These are phyloP conservation scores for Pogoniulus pusillus DNA, from an alignment of 2,797 vertebrate species.

Conservation along the genomic window DNA sequence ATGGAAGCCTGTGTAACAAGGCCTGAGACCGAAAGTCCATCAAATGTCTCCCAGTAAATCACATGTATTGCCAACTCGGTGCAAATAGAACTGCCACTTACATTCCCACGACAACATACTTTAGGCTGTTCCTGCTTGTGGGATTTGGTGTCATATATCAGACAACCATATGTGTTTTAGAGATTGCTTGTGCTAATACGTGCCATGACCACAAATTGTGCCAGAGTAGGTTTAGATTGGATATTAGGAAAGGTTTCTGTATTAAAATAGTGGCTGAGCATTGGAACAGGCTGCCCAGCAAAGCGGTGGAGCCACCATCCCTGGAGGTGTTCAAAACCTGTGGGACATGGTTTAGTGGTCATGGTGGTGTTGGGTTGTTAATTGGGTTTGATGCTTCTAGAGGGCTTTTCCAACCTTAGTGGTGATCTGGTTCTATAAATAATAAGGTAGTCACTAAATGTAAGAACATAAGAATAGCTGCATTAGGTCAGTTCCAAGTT, in stretches of 20 bases:
- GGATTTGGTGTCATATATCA: neutral
- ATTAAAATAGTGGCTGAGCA: too few species aligned
- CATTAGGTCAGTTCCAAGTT: neutral
- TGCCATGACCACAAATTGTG: too few species aligned
- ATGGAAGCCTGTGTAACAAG: neutral
- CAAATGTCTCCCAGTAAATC: neutral
- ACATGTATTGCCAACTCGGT: neutral
- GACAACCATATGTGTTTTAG: neutral
- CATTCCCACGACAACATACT: neutral
- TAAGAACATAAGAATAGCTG: neutral
- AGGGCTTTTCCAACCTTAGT: neutral
- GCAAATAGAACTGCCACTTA: neutral
- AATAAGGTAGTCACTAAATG: neutral
- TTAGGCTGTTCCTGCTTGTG: neutral
- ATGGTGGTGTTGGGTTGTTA: too few species aligned
- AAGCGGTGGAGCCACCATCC: too few species aligned
- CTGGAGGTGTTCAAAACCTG: too few species aligned
- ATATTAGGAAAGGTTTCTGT: too few species aligned
- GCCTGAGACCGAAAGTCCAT: neutral
- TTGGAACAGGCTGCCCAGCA: too few species aligned
- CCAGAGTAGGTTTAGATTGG: too few species aligned
- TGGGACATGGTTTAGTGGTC: too few species aligned
- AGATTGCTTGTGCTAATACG: neutral
- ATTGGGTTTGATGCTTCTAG: too few species aligned
- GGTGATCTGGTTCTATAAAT: too few species aligned